A percentile compares a stretch with the other conserved stretches of the same genome.
Conservation (phyloP, 1,140 invertebrate species). For the Brachionus rotundiformis region DNA sequence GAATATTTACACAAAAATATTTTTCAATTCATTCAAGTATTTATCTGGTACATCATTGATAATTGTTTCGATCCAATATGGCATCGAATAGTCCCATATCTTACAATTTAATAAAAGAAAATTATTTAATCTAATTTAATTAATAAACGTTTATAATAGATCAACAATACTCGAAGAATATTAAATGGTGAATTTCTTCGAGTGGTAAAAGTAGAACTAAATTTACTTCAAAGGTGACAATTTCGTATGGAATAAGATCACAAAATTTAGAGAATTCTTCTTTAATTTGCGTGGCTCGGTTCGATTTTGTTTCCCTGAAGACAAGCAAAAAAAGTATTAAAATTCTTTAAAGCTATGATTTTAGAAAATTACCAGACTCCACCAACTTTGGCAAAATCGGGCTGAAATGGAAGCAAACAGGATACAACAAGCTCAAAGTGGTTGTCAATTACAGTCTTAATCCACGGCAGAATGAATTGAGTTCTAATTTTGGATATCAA, state of each 20-base stretch:
- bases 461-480: conserved; percentile 78
- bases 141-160: no score
- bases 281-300: conserved; percentile 86
- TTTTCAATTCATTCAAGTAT: conserved; percentile 85
- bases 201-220: background rate
- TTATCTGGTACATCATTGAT: conserved; percentile 89
- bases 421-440: conserved; percentile 85
- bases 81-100: conserved; percentile 95
- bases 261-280: conserved; percentile 79
- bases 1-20: conserved; percentile 76
- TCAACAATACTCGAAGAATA: no score
- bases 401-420: conserved; percentile 79
- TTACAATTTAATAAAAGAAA: no score
- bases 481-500: conserved; percentile 64
- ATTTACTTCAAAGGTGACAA: conserved; percentile 81
- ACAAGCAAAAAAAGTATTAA: no score
- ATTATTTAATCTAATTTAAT: no score
- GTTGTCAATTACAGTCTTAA: conserved; percentile 77
- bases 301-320: conserved; percentile 78
- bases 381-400: conserved; percentile 85
- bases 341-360: no score
- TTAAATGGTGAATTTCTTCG: no score
- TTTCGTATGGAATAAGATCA: conserved; percentile 93
- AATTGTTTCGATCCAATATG: conserved; percentile 96
- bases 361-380: conserved; percentile 81